Conservation (phyloP, 1,140 invertebrate species). For the Meloidogyne hapla region DNA sequence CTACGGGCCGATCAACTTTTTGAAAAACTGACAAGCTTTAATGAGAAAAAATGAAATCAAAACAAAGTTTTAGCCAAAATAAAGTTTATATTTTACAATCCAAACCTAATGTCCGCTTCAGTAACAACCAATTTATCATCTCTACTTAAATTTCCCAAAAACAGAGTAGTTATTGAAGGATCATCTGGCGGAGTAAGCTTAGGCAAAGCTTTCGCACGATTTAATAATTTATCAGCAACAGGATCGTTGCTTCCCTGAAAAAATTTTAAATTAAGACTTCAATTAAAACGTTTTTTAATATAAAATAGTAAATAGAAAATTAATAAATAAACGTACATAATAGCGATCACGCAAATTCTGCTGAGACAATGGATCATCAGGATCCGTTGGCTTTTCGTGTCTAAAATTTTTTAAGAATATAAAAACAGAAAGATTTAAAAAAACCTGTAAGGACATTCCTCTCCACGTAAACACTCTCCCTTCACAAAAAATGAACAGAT, state of each 20-base stretch:
- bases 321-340: too few relatives aligned
- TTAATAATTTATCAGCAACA: constrained; percentile 87
- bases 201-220: constrained; percentile 84
- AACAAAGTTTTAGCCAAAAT: not conserved
- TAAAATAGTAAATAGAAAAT: too few relatives aligned
- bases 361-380: constrained; percentile 95
- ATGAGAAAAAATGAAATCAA: too few relatives aligned
- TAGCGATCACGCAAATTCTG: constrained; percentile 99
- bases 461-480: constrained; percentile 95
- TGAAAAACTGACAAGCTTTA: too few relatives aligned
- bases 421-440: constrained; percentile 9
- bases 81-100: not conserved
- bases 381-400: constrained; percentile 98
- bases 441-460: constrained; percentile 90
- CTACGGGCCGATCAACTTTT: too few relatives aligned
- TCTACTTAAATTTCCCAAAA: constrained; percentile 87
- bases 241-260: constrained; percentile 84
- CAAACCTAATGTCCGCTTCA: constrained; percentile 81
- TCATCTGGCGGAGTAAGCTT: constrained; percentile 92
- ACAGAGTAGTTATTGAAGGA: constrained; percentile 89
- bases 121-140: constrained; percentile 70
- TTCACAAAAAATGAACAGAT: constrained; percentile 99
- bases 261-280: too few relatives aligned
- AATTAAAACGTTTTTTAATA: too few relatives aligned
- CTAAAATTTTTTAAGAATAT: constrained; percentile 65